Base-by-base conservation (phyloP, 2,797 vertebrate species). In the Cetoscarus ocellatus region DNA sequence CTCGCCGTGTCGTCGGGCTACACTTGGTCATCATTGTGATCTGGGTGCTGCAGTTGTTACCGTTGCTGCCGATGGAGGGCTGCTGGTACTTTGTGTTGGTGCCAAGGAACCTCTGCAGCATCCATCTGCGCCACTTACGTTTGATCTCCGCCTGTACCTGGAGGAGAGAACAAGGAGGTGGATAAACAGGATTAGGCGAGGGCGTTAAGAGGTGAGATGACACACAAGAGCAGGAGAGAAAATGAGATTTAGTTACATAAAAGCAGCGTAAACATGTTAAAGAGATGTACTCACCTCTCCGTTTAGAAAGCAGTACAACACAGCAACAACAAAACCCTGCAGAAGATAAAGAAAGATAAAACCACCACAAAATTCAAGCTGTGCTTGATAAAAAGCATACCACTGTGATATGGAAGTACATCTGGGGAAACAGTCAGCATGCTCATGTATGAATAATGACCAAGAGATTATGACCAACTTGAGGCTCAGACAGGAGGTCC, bases 111-210 rank as follows among this genome's bases (percentile, higher is more conserved):
- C 96, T 90, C 85, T 98, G 96, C 77, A 96, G 86, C 70, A 96
- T 96, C 97, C 98, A 99, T 88, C 97, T 94, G 57, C 98, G 88
- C 98, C 98, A 99, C 86, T 99, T 99, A 35, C 98, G 93, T 86
- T 96, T 97, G 67, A 99, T 94, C 86, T 99, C 98, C 0, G 94
- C 95, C 86, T 99, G 98, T 53, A 99, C 98, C 98, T 99, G 88
- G 53, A 14, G 39, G 17, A 73, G 47, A 47, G 44, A 12, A 17
- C 0, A 6, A 66, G 67, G 49, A 61, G 65, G 39, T 12, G 18
- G 56, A 48, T 65, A 86, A 86, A 88, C 75, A 86, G 54, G 9
- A 66, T 40, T 60, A 65, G 57, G 57, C 43, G 67, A 15, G 27
- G 18, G 42, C 5, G 14, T 66, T 72, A 59, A 71, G 45, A 76